These are phyloP conservation scores for Orientallactaga sibirica DNA, from an alignment of 2,797 vertebrate genomes.

Conservation along the genomic window DNA sequence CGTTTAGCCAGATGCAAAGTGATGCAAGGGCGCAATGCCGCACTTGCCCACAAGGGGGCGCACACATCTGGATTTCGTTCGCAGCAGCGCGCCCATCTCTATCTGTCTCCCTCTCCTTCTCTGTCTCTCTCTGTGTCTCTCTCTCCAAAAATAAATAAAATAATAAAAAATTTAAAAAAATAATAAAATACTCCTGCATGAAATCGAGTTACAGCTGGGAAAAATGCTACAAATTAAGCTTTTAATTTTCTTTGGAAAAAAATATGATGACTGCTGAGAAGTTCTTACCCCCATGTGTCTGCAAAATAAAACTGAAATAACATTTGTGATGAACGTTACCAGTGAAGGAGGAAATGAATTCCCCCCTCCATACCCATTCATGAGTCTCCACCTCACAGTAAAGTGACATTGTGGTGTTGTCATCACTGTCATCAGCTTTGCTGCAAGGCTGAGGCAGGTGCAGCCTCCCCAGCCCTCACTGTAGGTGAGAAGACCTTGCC, in stretches of 20 bases:
- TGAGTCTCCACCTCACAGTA: neutral
- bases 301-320: neutral
- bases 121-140: too few relatives aligned
- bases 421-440: neutral
- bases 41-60: too few relatives aligned
- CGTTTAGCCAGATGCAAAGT: too few relatives aligned
- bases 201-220: slow-evolving; percentile 40
- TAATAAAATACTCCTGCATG: slow-evolving; percentile 33
- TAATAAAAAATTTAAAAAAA: neutral
- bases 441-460: too few relatives aligned
- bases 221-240: neutral
- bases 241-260: slow-evolving; percentile 47
- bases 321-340: neutral
- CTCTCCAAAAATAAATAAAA: too few relatives aligned
- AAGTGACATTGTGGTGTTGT: accelerated
- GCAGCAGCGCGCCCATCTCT: too few relatives aligned
- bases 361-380: neutral
- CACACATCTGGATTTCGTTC: too few relatives aligned
- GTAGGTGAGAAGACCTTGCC: neutral
- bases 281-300: neutral
- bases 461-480: neutral
- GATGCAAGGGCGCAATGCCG: too few relatives aligned
- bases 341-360: neutral
- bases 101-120: too few relatives aligned
- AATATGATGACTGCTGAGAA: neutral